Percentiles rank a stretch among this genome's conserved stretches.
phyloP scores from a whole-genome alignment of 2,797 vertebrate genomes.

The Mionectes olivaceus region DNA sequence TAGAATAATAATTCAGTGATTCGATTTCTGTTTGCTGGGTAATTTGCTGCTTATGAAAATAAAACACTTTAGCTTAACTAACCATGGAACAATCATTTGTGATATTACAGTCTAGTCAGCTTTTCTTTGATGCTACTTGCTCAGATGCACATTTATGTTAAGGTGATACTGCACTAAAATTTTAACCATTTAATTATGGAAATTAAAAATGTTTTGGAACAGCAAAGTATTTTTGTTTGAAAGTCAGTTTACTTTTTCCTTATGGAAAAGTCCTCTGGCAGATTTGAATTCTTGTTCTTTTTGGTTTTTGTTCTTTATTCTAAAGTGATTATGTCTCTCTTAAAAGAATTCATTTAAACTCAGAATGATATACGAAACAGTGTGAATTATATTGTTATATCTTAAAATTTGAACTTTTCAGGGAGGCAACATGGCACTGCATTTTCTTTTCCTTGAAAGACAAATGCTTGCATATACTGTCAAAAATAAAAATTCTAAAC shows the following conservation, averaged over 20 bases:
- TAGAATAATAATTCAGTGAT: background rate
- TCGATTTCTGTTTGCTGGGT: background rate
- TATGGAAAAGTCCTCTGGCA: background rate
- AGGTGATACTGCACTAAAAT: background rate
- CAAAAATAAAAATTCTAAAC: background rate
- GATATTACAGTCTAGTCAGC: background rate
- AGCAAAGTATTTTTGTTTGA: background rate
- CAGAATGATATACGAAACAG: background rate
- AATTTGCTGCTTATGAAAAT: background rate
- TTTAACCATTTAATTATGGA: background rate
- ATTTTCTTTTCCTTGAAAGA: background rate
- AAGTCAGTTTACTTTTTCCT: background rate
- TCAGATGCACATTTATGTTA: background rate
- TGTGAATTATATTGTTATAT: background rate
- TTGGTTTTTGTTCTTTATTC: background rate
- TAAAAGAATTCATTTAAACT: background rate
- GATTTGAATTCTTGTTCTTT: background rate
- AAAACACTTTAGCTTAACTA: background rate
- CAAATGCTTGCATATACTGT: background rate
- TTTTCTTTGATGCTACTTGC: background rate
- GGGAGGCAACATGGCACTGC: background rate
- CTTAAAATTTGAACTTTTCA: background rate
- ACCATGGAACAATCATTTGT: background rate
- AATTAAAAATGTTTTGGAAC: background rate
- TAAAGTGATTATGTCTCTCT: background rate